A percentile compares a stretch with the other conserved stretches of the same genome.
Conservation (phyloP, 2,797 vertebrate species). For the Lacerta agilis region DNA sequence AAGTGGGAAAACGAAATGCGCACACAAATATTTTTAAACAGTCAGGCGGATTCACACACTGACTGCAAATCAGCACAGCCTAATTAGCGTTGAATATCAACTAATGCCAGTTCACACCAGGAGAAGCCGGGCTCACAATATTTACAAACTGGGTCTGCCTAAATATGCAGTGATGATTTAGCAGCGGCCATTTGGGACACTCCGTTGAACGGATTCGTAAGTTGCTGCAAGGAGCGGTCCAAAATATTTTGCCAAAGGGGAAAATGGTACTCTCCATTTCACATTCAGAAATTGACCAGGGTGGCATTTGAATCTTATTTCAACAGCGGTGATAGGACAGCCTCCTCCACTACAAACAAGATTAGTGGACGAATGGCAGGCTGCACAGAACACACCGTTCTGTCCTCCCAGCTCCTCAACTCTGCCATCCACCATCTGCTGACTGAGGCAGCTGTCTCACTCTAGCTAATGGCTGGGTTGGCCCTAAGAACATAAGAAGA, state of each 20-base stretch:
- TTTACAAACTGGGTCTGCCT: not conserved
- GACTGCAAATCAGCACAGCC: conserved; percentile 7
- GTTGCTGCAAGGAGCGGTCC: not conserved
- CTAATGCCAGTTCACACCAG: not conserved
- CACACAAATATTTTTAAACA: conserved; percentile 17
- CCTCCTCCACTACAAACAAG: no score
- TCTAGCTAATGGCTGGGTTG: not conserved
- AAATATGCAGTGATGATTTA: not conserved
- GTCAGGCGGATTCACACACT: not conserved
- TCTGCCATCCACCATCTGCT: no score
- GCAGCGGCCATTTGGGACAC: not conserved
- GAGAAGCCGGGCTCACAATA: not conserved
- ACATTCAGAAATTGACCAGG: no score
- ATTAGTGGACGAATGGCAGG: no score
- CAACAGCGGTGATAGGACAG: no score
- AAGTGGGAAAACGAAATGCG: conserved; percentile 18
- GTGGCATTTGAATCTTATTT: no score
- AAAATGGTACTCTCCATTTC: no score
- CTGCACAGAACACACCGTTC: no score
- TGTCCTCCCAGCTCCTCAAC: no score
- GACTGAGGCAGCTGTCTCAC: no score
- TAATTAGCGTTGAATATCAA: not conserved
- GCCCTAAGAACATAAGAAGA: no score
- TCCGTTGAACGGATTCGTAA: not conserved
- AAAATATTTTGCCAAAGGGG: not conserved